Evolutionary conservation across 2,888 invertebrate genomes (phyloP).

Genomic region (Mythimna albipuncta): DNA sequence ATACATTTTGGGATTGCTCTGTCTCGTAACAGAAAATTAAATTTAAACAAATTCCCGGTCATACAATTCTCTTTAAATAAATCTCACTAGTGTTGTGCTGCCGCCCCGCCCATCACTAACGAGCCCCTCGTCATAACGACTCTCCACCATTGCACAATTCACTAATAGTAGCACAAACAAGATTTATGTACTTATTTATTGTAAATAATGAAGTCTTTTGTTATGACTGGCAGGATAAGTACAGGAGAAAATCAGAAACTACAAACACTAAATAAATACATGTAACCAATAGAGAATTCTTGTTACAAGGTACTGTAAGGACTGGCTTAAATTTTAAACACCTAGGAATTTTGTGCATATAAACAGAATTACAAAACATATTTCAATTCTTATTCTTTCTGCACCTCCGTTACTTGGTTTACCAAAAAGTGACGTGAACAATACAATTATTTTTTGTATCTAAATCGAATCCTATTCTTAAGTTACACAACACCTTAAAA

Average conservation of each 20-base stretch:
- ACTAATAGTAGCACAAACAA: constrained; percentile 68
- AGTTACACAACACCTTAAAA: no score
- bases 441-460: no score
- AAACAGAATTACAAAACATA: no score
- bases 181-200: constrained; percentile 39
- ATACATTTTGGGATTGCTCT: background rate
- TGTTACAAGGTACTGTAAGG: background rate
- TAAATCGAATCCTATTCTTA: no score
- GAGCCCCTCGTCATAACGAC: constrained; percentile 74
- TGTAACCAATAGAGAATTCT: background rate
- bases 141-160: constrained; percentile 70
- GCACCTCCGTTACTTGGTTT: no score
- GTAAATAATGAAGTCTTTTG: constrained; percentile 22
- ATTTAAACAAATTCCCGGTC: constrained; percentile 5
- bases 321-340: no score
- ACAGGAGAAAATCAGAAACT: background rate
- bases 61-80: constrained; percentile 41
- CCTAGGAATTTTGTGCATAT: no score
- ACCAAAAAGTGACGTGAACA: no score
- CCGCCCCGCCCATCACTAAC: constrained; percentile 79
- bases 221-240: constrained; percentile 2
- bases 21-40: background rate
- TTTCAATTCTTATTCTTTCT: no score
- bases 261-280: no score
- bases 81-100: constrained; percentile 30